These are phyloP conservation scores for Melieria omissa DNA, from an alignment of 2,888 invertebrate genomes.

Conservation along the genomic window DNA sequence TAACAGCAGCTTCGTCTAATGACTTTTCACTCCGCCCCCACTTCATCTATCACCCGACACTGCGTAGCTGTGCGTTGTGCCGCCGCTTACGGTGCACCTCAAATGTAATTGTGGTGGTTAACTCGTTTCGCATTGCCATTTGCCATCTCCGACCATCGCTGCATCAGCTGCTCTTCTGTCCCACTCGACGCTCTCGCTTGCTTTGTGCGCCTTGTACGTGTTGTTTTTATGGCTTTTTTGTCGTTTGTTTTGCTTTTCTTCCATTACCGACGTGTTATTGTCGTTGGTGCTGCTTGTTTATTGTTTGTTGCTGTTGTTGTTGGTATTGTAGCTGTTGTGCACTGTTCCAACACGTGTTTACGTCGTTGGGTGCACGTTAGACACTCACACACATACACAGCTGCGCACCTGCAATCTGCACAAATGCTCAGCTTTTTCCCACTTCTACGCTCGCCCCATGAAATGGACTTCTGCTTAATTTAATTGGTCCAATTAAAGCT, in stretches of 20 bases:
- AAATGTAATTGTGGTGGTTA: constrained; percentile 14
- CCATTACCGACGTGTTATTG: background rate
- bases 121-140: background rate
- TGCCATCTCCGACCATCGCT: too few species aligned
- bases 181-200: background rate
- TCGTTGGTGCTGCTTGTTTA: background rate
- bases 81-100: constrained; percentile 4
- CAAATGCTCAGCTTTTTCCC: background rate
- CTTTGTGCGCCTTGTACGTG: constrained; percentile 8
- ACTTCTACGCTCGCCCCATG: background rate
- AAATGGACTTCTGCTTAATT: background rate
- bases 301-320: background rate
- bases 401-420: too few species aligned
- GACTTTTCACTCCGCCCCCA: too few species aligned
- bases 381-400: too few species aligned
- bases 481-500: constrained; percentile 4
- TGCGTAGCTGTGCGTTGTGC: background rate
- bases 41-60: too few species aligned
- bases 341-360: too few species aligned
- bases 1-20: too few species aligned
- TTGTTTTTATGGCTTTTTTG: constrained; percentile 15
- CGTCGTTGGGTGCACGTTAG: too few species aligned
- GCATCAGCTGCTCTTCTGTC: too few species aligned
- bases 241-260: too few species aligned
- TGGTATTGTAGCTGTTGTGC: background rate